These are phyloP conservation scores for Clunio marinus DNA, from an alignment of 2,888 invertebrate genomes.

Conservation along the genomic window DNA sequence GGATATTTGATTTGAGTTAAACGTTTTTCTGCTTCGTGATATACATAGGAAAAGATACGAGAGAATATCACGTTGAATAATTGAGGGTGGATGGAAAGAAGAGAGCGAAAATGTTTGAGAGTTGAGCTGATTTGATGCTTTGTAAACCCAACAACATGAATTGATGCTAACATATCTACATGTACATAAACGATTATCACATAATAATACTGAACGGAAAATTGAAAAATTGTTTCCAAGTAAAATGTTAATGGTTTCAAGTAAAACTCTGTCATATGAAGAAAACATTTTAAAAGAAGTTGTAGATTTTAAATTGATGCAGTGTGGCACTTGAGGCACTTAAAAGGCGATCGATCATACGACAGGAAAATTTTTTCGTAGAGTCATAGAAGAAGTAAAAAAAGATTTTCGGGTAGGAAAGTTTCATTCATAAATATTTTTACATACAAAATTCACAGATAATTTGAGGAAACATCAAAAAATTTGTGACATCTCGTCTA, in stretches of 20 bases:
- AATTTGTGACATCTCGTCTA: too few relatives aligned
- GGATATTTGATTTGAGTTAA: constrained; percentile 28
- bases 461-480: too few relatives aligned
- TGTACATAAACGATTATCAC: constrained; percentile 24
- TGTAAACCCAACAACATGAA: constrained; percentile 9
- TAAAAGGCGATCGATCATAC: neutral
- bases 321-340: neutral
- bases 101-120: too few relatives aligned
- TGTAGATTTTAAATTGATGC: too few relatives aligned
- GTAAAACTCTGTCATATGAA: neutral
- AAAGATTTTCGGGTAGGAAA: too few relatives aligned
- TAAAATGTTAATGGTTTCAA: neutral
- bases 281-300: neutral
- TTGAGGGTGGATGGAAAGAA: neutral
- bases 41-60: neutral
- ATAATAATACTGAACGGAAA: neutral
- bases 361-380: neutral
- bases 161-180: neutral
- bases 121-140: too few relatives aligned
- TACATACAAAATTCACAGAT: too few relatives aligned
- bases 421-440: too few relatives aligned
- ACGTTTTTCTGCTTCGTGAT: constrained; percentile 12
- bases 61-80: neutral
- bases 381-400: neutral
- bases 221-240: neutral